These are phyloP conservation scores for Taphrorychus bicolor DNA, from an alignment of 2,888 invertebrate species.

Conservation along the genomic window DNA sequence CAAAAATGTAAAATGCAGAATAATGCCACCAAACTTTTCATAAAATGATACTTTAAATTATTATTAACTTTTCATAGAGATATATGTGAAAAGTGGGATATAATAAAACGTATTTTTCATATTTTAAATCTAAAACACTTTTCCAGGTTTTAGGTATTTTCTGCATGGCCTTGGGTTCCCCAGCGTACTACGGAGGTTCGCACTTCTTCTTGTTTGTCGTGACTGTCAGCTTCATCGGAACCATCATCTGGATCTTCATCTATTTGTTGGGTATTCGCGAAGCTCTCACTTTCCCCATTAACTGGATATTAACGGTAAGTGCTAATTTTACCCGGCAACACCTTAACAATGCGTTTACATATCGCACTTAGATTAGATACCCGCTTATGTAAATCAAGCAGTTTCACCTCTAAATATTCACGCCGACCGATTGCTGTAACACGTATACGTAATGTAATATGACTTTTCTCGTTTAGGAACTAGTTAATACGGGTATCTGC, in stretches of 20 bases:
- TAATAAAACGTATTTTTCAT: too few relatives aligned
- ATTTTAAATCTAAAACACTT: too few relatives aligned
- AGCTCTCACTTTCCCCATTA: constrained; percentile 78
- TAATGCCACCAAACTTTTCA: too few relatives aligned
- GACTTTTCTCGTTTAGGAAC: constrained; percentile 69
- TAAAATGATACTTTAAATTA: too few relatives aligned
- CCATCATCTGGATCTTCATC: constrained; percentile 80
- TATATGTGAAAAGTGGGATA: too few relatives aligned
- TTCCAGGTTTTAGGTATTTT: constrained; percentile 83
- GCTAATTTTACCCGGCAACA: background rate
- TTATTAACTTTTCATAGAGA: too few relatives aligned
- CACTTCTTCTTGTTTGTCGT: constrained; percentile 88
- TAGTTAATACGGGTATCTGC: constrained; percentile 75
- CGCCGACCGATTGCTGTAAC: background rate
- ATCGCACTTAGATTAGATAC: background rate
- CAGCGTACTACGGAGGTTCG: constrained; percentile 68
- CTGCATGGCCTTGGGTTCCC: constrained; percentile 83
- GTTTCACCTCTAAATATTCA: background rate
- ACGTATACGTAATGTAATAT: background rate
- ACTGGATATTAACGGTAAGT: constrained; percentile 82
- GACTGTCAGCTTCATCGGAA: constrained; percentile 81
- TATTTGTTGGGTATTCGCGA: constrained; percentile 83
- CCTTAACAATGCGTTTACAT: background rate
- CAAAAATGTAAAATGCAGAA: too few relatives aligned
- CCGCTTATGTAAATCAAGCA: background rate